Base-by-base conservation (phyloP, 2,888 invertebrate species). In the Scaptomyza reducta region DNA sequence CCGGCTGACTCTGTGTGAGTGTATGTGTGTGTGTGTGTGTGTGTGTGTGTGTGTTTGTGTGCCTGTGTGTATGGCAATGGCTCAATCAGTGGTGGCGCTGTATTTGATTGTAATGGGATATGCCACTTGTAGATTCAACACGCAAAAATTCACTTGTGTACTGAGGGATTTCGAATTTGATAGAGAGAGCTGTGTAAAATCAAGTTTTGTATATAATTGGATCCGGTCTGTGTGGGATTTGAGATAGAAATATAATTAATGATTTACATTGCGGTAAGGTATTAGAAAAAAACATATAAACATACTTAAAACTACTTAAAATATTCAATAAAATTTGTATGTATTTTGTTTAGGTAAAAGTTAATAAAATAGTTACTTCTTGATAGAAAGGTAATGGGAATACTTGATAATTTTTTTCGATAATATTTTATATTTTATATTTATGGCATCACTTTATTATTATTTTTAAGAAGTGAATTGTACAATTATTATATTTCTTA, bases 31-130 rank as follows among this genome's bases (percentile, higher is more conserved):
- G n/a, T n/a, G n/a, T n/a, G n/a, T 60, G 46, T 60, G 53, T 54
- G 16, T n/a, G 18, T 33, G 31, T 11, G 16, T 18, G 18, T 16
- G n/a, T n/a, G n/a, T n/a, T n/a, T n/a, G n/a, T 40, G 40, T 40
- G 9, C 10, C 13, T 18, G 18, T 14, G 50, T 31, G 11, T 53
- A 33, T 56, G 62, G 80, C 79, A 74, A 83, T 82, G 82, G 87
- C 87, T 83, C 82, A 83, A 83, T 83, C 82, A 83, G 87, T 84
- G 82, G 82, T 87, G 79, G 86, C 79, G 79, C 76, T 68, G 49
- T 38, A 69, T 82, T 87, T 78, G 82, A 78, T 87, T 82, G 82
- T 82, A 87, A 82, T 82, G 82, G 82, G 82, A 85, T 83, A 60
- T 58, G 67, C 82, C 82, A 82, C 82, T 82, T 82, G 82, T 82